Conservation (phyloP, 2,797 vertebrate genomes). For the Danio jaintianensis region DNA sequence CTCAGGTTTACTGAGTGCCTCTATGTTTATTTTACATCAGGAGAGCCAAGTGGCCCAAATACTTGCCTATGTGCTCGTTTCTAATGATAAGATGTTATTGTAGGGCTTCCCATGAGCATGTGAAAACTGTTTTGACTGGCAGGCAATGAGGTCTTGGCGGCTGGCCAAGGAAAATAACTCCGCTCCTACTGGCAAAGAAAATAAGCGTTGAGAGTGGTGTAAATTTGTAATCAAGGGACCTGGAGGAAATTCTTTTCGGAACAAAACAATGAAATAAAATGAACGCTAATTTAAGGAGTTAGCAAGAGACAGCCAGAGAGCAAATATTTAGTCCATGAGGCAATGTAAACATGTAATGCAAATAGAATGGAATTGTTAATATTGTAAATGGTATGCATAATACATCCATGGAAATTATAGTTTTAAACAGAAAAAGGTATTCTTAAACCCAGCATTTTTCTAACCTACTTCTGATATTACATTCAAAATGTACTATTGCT, state of each 20-base stretch:
- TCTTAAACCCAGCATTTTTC: no score
- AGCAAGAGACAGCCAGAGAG: conserved; percentile 1
- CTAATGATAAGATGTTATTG: conserved; percentile 61
- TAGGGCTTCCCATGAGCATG: conserved; percentile 56
- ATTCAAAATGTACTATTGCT: no score
- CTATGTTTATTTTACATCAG: conserved; percentile 57
- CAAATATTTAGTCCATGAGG: conserved; percentile 23
- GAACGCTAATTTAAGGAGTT: conserved; percentile 42
- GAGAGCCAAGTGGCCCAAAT: conserved; percentile 22
- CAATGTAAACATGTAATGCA: conserved; percentile 18
- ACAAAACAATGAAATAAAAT: conserved; percentile 56
- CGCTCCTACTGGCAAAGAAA: conserved; percentile 56
- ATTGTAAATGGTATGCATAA: neutral
- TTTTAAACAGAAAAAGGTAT: neutral
- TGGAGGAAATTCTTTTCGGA: conserved; percentile 59
- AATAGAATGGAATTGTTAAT: neutral
- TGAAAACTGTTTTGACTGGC: conserved; percentile 62
- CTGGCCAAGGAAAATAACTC: conserved; percentile 61
- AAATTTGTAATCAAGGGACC: conserved; percentile 62
- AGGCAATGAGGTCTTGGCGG: conserved; percentile 47
- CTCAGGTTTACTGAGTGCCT: neutral
- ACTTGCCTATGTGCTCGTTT: conserved; percentile 44
- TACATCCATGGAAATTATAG: neutral
- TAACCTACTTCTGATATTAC: no score
- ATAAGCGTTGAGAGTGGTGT: conserved; percentile 44